Evolutionary conservation across 1,140 invertebrate genomes (phyloP).

Genomic region (Drosophila albomicans): DNA sequence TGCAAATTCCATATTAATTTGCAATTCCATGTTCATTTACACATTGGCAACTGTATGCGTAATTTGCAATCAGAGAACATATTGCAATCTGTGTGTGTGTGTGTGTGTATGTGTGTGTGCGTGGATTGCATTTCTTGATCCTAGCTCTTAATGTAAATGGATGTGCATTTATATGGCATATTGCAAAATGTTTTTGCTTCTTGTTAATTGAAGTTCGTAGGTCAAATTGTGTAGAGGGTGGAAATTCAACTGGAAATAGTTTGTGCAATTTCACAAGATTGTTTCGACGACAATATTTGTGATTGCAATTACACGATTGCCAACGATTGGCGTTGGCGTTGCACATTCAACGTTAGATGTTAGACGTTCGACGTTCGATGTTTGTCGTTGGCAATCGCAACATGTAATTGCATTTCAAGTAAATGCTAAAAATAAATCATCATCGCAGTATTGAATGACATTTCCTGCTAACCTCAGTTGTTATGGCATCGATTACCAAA

Average conservation of each 20-base stretch:
- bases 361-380: no score
- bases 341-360: no score
- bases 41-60: slow-evolving; percentile 36
- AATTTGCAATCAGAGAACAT: slow-evolving; percentile 44
- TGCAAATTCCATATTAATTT: slow-evolving; percentile 44
- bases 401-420: slow-evolving; percentile 22
- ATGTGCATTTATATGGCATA: background rate
- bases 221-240: slow-evolving; percentile 14
- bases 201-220: slow-evolving; percentile 21
- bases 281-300: background rate
- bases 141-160: slow-evolving; percentile 12
- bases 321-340: background rate
- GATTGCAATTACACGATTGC: slow-evolving; percentile 7
- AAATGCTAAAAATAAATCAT: slow-evolving; percentile 3
- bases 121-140: background rate
- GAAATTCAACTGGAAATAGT: background rate
- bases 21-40: slow-evolving; percentile 18
- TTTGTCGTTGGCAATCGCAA: no score
- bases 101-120: background rate
- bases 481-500: slow-evolving; percentile 2
- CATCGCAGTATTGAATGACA: slow-evolving; percentile 17
- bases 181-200: slow-evolving; percentile 7
- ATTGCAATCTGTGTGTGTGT: background rate
- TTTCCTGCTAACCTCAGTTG: slow-evolving; percentile 2
- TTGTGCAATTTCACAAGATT: slow-evolving; percentile 1